Percentiles rank a stretch among this genome's conserved stretches.
These are phyloP conservation scores for Bombycilla garrulus DNA, from an alignment of 2,113 vertebrate species.

Conservation along the genomic window DNA sequence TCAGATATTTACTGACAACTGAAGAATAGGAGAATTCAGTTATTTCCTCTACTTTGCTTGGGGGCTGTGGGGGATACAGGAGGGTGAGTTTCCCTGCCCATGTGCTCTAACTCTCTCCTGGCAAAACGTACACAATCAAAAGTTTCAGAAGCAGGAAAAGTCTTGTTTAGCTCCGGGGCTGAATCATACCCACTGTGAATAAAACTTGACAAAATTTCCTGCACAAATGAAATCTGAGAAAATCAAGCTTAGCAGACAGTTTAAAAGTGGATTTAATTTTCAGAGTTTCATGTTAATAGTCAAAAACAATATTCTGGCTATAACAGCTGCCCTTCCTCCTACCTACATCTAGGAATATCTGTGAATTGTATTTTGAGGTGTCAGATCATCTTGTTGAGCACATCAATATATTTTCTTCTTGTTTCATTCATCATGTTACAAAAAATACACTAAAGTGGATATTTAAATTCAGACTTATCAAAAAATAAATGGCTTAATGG, in stretches of 20 bases:
- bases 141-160: not conserved
- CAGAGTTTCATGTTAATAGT: not conserved
- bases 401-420: not conserved
- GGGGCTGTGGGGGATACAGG: not conserved
- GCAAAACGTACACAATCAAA: slow-evolving; percentile 1
- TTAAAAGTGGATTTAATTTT: not conserved
- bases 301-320: not conserved
- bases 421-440: not conserved
- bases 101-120: not conserved
- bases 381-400: not conserved
- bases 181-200: not conserved
- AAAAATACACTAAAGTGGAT: not conserved
- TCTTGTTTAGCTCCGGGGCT: slow-evolving; percentile 9
- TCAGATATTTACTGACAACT: not conserved
- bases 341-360: not conserved
- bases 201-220: not conserved
- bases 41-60: not conserved
- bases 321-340: not conserved
- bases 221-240: not conserved
- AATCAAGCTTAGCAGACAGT: not conserved
- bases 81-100: not conserved
- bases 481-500: not conserved
- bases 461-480: not conserved
- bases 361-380: not conserved
- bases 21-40: not conserved